phyloP scores from a whole-genome alignment of 2,797 vertebrate genomes.

The Hoplostethus mediterraneus region DNA sequence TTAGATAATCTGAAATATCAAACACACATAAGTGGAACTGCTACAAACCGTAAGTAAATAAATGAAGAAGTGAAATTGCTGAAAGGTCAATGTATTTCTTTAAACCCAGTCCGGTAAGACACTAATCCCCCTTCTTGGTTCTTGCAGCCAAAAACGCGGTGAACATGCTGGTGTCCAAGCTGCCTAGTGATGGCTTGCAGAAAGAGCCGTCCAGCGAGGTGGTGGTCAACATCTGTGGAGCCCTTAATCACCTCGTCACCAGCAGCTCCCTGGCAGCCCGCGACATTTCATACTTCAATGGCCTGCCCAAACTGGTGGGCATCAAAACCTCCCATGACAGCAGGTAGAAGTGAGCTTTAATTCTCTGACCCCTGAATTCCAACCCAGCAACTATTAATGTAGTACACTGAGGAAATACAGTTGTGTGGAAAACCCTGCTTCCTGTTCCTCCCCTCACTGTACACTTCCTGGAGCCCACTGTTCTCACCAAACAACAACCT shows the following conservation, averaged over 20 bases:
- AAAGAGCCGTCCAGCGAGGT: conserved; percentile 88
- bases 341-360: conserved; percentile 80
- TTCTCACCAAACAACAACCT: no score
- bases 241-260: conserved; percentile 94
- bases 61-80: neutral
- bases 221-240: conserved; percentile 92
- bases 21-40: no score
- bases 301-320: conserved; percentile 91
- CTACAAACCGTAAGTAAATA: no score
- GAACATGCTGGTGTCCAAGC: conserved; percentile 90
- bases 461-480: neutral
- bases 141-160: conserved; percentile 91
- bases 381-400: neutral
- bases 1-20: no score
- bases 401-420: no score
- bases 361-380: neutral
- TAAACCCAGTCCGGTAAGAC: neutral
- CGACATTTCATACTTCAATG: conserved; percentile 92
- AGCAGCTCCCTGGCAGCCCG: conserved; percentile 91
- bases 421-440: neutral
- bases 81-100: neutral
- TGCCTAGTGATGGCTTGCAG: conserved; percentile 87
- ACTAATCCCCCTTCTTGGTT: neutral
- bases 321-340: conserved; percentile 91
- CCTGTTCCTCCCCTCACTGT: neutral